phyloP scores from a whole-genome alignment of 2,888 invertebrate genomes.

The Apeira syringaria region DNA sequence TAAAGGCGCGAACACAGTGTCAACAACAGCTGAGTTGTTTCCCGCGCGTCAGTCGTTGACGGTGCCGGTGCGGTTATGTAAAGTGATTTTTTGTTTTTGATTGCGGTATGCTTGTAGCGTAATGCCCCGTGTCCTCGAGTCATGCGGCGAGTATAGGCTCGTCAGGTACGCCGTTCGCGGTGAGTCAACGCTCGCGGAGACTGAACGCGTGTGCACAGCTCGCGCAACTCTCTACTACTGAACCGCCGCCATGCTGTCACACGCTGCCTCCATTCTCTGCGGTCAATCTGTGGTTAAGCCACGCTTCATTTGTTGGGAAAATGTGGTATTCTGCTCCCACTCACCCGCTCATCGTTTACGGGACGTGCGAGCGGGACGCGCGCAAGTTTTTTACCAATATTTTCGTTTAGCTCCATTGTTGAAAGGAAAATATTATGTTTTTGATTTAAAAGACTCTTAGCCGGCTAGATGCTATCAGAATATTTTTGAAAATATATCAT shows the following conservation, averaged over 20 bases:
- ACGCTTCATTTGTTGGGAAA: constrained; percentile 84
- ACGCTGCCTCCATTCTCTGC: constrained; percentile 83
- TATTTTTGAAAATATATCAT: constrained; percentile 5
- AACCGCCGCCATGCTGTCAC: constrained; percentile 82
- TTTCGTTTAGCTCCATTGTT: constrained; percentile 79
- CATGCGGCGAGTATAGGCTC: background rate
- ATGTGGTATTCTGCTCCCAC: constrained; percentile 63
- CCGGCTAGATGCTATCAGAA: constrained; percentile 30
- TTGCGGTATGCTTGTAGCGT: constrained; percentile 37
- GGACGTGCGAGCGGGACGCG: constrained; percentile 56
- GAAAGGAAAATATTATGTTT: constrained; percentile 74
- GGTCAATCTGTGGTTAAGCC: constrained; percentile 84
- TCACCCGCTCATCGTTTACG: constrained; percentile 39
- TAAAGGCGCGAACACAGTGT: constrained; percentile 38
- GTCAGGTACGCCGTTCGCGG: constrained; percentile 11
- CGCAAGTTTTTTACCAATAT: constrained; percentile 75
- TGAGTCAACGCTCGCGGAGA: constrained; percentile 48
- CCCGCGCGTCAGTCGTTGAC: constrained; percentile 50
- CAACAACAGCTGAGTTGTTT: constrained; percentile 72
- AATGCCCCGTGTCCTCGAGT: constrained; percentile 39
- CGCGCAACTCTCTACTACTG: constrained; percentile 77
- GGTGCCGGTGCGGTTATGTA: constrained; percentile 26
- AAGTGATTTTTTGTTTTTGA: constrained; percentile 33
- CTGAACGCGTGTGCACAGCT: constrained; percentile 63
- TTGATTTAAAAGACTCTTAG: constrained; percentile 60